Base-by-base conservation (phyloP, 2,797 vertebrate species). In the Bufotes viridis region DNA sequence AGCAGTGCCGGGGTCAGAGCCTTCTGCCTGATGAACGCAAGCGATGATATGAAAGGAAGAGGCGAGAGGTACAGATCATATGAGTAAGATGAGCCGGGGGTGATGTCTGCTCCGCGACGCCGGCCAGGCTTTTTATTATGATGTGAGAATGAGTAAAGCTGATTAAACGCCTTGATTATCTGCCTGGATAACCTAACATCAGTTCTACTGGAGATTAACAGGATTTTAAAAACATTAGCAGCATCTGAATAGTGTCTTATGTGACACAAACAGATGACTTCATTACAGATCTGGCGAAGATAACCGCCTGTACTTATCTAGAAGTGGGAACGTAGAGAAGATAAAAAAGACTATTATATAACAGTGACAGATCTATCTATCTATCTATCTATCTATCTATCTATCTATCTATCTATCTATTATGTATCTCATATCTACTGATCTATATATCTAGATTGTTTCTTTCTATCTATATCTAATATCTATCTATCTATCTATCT, bases 161-260 rank as follows among this genome's bases (percentile, higher is more conserved):
- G 87, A 88, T 88, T 88, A 88, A 79, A 79, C 17, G 61, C 63
- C 72, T 49, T 84, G 29, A 88, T 88, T 88, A 84, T 84, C 75
- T 79, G 87, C 75, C 63, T 58, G 61, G 61, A 78, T 84, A 57
- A 58, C 81, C 53, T 20, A 70, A 67, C 74, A 69, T 24, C 75
- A 69, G 81, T 84, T 78, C 78, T 34, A 60, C 26, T 26, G 29
- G 26, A 87, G 87, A 87, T 87, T 87, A 83, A 70, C 51, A 84
- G 65, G 22, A 72, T 60, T 57, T 84, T 22, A 67, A n/a, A 79
- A 24, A 84, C 76, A 84, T 78, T 83, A 87, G 61, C 70, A 82
- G 87, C 42, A 34, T 65, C 70, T 57, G 69, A 18, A 9, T 70
- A 29, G 17, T 13, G 61, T 24, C 26, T 84, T 79, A 84, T 84